A percentile compares a stretch with the other conserved stretches of the same genome.
Evolutionary conservation across 2,113 vertebrate genomes (phyloP).

Genomic region (Poecile atricapillus): DNA sequence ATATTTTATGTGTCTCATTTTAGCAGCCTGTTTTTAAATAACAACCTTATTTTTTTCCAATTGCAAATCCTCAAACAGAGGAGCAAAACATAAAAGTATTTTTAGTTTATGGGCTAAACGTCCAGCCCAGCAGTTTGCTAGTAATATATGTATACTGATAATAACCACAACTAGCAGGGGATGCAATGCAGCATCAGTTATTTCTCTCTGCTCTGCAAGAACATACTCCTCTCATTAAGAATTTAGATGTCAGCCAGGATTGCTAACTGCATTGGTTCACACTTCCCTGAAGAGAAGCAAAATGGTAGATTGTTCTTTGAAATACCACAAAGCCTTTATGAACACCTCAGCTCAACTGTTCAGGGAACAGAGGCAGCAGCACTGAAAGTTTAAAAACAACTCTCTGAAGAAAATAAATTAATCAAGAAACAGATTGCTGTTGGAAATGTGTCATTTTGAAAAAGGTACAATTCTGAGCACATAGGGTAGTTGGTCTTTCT

Average conservation of each 20-base stretch:
- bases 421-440: neutral
- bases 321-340: neutral
- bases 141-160: constrained; percentile 42
- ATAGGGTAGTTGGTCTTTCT: neutral
- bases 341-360: neutral
- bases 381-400: neutral
- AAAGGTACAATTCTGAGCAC: neutral
- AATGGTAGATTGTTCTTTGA: neutral
- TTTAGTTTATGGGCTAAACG: constrained; percentile 54
- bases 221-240: constrained; percentile 17
- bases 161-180: constrained; percentile 56
- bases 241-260: constrained; percentile 30
- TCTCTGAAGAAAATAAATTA: neutral
- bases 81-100: constrained; percentile 55
- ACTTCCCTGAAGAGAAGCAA: constrained; percentile 8
- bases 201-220: constrained; percentile 25
- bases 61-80: constrained; percentile 50
- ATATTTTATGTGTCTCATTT: constrained; percentile 68
- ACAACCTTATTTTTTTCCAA: constrained; percentile 43
- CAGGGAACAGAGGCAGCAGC: neutral
- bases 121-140: constrained; percentile 53
- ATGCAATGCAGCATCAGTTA: constrained; percentile 24
- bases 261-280: constrained; percentile 1
- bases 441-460: neutral
- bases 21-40: constrained; percentile 64